Evolutionary conservation across 1,140 invertebrate genomes (phyloP).

Genomic region (Mamestra configurata): DNA sequence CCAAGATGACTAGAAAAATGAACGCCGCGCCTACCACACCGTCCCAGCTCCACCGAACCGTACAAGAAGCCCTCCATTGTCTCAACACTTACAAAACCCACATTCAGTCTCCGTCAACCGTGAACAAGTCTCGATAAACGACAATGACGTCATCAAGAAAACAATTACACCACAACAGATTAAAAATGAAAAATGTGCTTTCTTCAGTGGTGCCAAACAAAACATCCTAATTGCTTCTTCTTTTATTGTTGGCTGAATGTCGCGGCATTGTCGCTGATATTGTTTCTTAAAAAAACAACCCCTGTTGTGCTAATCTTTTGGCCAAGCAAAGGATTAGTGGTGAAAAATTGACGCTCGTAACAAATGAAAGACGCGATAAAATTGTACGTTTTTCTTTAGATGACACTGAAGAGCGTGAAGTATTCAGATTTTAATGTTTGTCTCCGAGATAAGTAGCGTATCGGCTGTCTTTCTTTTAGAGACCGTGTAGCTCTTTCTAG

Average conservation of each 20-base stretch:
- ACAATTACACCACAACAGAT: constrained; percentile 71
- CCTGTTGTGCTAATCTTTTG: constrained; percentile 72
- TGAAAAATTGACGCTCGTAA: constrained; percentile 55
- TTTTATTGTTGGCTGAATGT: constrained; percentile 68
- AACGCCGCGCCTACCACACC: neutral
- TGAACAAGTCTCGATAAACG: constrained; percentile 57
- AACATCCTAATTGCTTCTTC: constrained; percentile 79
- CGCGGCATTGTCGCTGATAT: constrained; percentile 42
- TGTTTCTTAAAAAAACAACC: constrained; percentile 61
- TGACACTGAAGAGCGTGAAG: constrained; percentile 19
- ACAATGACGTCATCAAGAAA: constrained; percentile 68
- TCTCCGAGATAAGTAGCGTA: neutral
- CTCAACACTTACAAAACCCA: constrained; percentile 28
- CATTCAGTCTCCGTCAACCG: constrained; percentile 37
- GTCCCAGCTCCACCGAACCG: neutral
- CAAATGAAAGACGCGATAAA: constrained; percentile 64
- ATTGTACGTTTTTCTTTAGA: constrained; percentile 45
- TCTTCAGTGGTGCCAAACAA: constrained; percentile 67
- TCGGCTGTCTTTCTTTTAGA: neutral
- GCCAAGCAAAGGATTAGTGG: constrained; percentile 71
- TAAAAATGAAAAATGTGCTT: constrained; percentile 73
- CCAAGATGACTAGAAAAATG: neutral
- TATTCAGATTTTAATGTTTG: neutral
- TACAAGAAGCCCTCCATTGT: constrained; percentile 8
- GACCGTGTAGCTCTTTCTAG: neutral